Base-by-base conservation (phyloP, 1,140 invertebrate species). In the Patella vulgata region DNA sequence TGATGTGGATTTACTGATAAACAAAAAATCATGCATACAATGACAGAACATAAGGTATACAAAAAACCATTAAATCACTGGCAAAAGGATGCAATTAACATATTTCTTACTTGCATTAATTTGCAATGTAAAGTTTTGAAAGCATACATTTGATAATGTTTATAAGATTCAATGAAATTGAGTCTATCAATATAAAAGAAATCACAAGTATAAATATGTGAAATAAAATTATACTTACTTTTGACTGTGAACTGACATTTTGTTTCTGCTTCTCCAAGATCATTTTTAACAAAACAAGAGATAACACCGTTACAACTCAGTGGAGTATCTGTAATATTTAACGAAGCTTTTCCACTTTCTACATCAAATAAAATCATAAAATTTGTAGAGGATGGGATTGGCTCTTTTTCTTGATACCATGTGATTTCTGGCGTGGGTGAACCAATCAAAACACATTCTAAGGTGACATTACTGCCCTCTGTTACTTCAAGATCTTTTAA, bases 381-480 rank as follows among this genome's bases (percentile, higher is more conserved):
- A 31, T 61, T 42, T 4, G 47, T 59, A 30, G 33, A 53, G n/a
- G 42, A 42, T 11, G 46, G 31, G 2, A 75, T 8, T 1, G 51
- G 31, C 39, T 66, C 70, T 36, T 68, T 60, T 25, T 66, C 70
- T 28, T 59, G 71, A 50, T 61, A 74, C 78, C 78, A 80, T 8
- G 58, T 63, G n/a, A 80, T 61, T 9, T 50, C 53, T 0, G 74
- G 69, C 2, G 48, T 14, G 28, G 72, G 72, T 14, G 61, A 59
- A 56, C 64, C 68, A 19, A 53, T 47, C 9, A 75, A 63, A 3
- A 46, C 44, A 62, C 74, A 77, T 42, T 75, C 62, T 36, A 80
- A 43, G 1, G 47, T 54, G n/a, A 69, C 68, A 19, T 31, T 60
- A 6, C 46, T 66, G 14, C 73, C 71, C 33, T 76, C 77, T 46